These are phyloP conservation scores for Blomia tropicalis DNA, from an alignment of 2,888 invertebrate species.

Conservation along the genomic window DNA sequence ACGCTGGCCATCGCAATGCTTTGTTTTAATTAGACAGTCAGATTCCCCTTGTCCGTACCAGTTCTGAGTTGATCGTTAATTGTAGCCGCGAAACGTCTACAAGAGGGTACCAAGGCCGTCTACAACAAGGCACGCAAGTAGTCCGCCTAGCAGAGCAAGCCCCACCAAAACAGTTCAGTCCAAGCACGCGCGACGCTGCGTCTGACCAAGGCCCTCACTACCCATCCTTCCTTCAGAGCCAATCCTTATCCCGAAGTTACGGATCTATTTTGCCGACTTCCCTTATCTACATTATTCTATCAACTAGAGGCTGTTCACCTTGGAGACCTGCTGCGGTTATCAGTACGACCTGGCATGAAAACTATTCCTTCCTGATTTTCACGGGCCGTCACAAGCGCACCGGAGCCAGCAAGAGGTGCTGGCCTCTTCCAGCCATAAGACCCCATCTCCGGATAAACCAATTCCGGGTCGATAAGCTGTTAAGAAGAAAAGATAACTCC, in stretches of 20 bases:
- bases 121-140: slow-evolving; percentile 25
- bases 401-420: slow-evolving; percentile 36
- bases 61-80: slow-evolving; percentile 45
- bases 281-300: slow-evolving; percentile 27
- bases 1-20: too few species aligned
- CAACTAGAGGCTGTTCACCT: slow-evolving; percentile 40
- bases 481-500: slow-evolving; percentile 40
- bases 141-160: slow-evolving; percentile 1
- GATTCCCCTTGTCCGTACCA: too few species aligned
- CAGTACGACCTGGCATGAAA: slow-evolving; percentile 32
- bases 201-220: slow-evolving; percentile 21
- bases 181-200: slow-evolving; percentile 16
- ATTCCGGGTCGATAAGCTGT: slow-evolving; percentile 38
- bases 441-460: slow-evolving; percentile 37
- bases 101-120: slow-evolving; percentile 28
- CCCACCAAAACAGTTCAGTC: slow-evolving; percentile 1
- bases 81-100: slow-evolving; percentile 39
- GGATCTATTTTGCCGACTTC: slow-evolving; percentile 26
- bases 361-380: slow-evolving; percentile 36
- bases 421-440: slow-evolving; percentile 36
- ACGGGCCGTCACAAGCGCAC: slow-evolving; percentile 35
- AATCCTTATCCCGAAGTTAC: slow-evolving; percentile 27
- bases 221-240: slow-evolving; percentile 26
- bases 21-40: too few species aligned
- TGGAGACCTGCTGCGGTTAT: slow-evolving; percentile 60